phyloP scores from a whole-genome alignment of 2,888 invertebrate genomes.

The Anodontia alba region DNA sequence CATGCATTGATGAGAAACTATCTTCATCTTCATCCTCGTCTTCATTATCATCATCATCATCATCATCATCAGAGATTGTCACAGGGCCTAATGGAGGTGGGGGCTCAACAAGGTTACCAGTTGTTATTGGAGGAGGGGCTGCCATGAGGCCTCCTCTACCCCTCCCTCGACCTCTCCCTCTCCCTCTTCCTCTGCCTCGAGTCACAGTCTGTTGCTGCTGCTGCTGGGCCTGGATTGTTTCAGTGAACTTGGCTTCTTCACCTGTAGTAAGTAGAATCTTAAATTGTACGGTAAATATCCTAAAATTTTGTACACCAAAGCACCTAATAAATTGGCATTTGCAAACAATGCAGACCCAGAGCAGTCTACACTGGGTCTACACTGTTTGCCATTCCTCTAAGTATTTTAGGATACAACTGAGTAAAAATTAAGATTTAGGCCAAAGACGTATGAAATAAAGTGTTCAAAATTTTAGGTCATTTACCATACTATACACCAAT shows the following conservation, averaged over 20 bases:
- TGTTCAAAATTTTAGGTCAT: too few species aligned
- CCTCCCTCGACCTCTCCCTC: slow-evolving; percentile 54
- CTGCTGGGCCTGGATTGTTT: slow-evolving; percentile 49
- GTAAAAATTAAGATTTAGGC: too few species aligned
- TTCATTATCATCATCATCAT: slow-evolving; percentile 18
- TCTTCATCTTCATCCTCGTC: slow-evolving; percentile 77
- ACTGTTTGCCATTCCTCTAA: too few species aligned
- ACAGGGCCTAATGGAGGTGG: slow-evolving; percentile 36
- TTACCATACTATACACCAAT: too few species aligned
- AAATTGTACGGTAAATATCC: too few species aligned
- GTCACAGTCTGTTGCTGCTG: slow-evolving; percentile 6
- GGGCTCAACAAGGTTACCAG: slow-evolving; percentile 2
- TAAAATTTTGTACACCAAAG: too few species aligned
- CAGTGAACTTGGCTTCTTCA: slow-evolving; percentile 69
- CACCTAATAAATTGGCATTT: too few species aligned
- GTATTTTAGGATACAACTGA: too few species aligned
- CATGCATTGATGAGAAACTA: slow-evolving; percentile 15
- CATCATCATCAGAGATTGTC: slow-evolving; percentile 44
- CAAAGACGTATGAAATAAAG: too few species aligned
- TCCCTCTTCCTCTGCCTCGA: slow-evolving; percentile 47
- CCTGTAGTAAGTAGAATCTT: slow-evolving; percentile 43
- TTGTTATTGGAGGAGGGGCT: slow-evolving; percentile 16
- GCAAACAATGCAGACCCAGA: too few species aligned
- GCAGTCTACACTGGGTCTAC: too few species aligned
- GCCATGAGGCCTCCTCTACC: slow-evolving; percentile 31